Base-by-base conservation (phyloP, 2,113 vertebrate species). In the Dryoscopus gambensis region DNA sequence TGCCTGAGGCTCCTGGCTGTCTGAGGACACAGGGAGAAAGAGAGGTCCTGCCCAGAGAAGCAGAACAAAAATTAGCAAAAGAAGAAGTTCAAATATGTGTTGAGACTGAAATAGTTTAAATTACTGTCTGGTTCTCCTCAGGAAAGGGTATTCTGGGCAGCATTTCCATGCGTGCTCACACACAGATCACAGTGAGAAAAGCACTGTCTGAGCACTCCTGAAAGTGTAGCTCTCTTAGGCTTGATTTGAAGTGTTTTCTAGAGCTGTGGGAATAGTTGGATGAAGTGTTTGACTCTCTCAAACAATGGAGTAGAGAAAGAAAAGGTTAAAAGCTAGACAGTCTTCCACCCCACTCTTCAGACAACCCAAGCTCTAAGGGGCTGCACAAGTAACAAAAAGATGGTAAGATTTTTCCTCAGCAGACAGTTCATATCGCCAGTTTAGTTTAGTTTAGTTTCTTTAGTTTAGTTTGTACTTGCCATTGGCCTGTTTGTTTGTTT, bases 211-310 rank as follows among this genome's bases (percentile, higher is more conserved):
- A 82, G 74, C 37, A 50, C 57, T 91, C 70, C 70, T 84, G 69
- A 81, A 94, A 84, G 75, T 59, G 44, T 25, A 57, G 15, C 40
- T 79, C 44, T 82, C 44, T 84, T 49, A 35, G 39, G 82, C 56
- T 79, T 67, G 7, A 67, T 93, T 70, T 95, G 80, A 91, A 50
- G 74, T 75, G 65, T 91, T 91, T 93, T 93, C 49, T 49, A 78
- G 57, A 91, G 49, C 27, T 84, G 65, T 46, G 31, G 60, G 76
- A 95, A 79, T 35, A 87, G 49, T 33, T 81, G 77, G 44, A 52
- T 78, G 74, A 92, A 92, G 60, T 15, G 12, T 89, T 87, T 70
- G 40, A 68, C 39, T 79, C 23, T 79, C 13, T 84, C 65, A 79
- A 87, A 68, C 77, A 56, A 79, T 2, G 1, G 13, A 60, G 37